phyloP scores from a whole-genome alignment of 2,113 vertebrate genomes.

The Promerops cafer region DNA sequence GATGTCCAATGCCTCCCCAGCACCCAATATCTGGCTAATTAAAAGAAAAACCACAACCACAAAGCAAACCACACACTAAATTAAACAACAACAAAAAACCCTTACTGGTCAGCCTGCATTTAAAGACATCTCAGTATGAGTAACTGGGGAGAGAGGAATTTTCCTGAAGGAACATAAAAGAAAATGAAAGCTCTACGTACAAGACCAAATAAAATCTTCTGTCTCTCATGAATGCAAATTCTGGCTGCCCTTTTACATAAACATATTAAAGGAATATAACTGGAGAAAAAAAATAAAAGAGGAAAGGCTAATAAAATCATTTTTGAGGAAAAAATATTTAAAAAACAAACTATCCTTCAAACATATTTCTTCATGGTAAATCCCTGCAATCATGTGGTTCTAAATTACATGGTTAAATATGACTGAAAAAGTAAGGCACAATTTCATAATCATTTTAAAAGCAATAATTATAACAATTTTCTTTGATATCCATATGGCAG shows the following conservation, averaged over 20 bases:
- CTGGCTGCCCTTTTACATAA: conserved; percentile 41
- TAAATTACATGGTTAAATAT: conserved; percentile 54
- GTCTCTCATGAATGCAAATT: conserved; percentile 39
- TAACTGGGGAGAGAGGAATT: conserved; percentile 45
- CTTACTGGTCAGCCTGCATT: conserved; percentile 32
- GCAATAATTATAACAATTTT: conserved; percentile 54
- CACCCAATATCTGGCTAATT: not conserved
- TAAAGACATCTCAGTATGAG: conserved; percentile 41
- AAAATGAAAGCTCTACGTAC: conserved; percentile 43
- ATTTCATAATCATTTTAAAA: conserved; percentile 60
- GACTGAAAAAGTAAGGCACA: conserved; percentile 61
- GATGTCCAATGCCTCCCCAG: conserved; percentile 2
- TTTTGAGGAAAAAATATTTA: not conserved
- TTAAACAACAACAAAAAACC: conserved; percentile 21
- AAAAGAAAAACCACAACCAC: conserved; percentile 2
- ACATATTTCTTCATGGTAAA: conserved; percentile 49
- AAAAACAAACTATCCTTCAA: conserved; percentile 48
- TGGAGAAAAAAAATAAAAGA: not conserved
- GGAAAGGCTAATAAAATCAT: not conserved
- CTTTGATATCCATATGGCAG: conserved; percentile 51
- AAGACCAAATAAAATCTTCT: conserved; percentile 37
- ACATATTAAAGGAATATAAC: conserved; percentile 48
- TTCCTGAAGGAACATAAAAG: conserved; percentile 57
- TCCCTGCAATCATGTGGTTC: conserved; percentile 57
- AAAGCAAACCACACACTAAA: conserved; percentile 35